Percentiles rank a stretch among this genome's conserved stretches.
phyloP scores from a whole-genome alignment of 2,797 vertebrate genomes.

The Tachyglossus aculeatus region DNA sequence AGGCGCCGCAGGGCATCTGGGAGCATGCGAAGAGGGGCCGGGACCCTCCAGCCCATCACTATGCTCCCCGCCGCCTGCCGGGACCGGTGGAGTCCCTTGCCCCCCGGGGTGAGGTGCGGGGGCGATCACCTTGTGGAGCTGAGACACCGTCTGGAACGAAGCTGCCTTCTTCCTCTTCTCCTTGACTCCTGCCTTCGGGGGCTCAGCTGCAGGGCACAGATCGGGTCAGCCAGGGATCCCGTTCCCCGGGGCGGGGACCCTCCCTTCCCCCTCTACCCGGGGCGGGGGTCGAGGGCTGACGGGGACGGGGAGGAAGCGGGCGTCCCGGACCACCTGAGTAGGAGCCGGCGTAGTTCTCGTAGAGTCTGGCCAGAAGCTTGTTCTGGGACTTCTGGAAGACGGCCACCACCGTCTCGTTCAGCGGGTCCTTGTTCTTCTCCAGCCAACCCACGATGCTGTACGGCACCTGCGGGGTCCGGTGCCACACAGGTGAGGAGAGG shows the following conservation, averaged over 20 bases:
- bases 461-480: slow-evolving; percentile 79
- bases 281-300: not conserved
- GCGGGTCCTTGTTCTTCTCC: slow-evolving; percentile 93
- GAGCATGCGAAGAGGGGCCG: not conserved
- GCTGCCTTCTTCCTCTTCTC: slow-evolving; percentile 95
- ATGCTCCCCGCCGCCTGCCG: too few relatives aligned
- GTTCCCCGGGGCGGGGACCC: not conserved
- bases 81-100: too few relatives aligned
- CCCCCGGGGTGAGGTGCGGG: not conserved
- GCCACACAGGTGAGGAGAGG: not conserved
- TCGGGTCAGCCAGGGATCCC: not conserved
- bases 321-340: slow-evolving; percentile 74
- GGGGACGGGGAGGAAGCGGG: not conserved
- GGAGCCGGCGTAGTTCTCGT: slow-evolving; percentile 85
- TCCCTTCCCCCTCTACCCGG: not conserved
- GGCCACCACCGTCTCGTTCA: slow-evolving; percentile 90
- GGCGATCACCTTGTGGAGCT: slow-evolving; percentile 89
- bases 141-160: slow-evolving; percentile 92
- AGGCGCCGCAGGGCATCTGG: slow-evolving; percentile 35
- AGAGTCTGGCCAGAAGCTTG: slow-evolving; percentile 86
- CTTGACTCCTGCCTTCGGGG: slow-evolving; percentile 80
- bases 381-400: slow-evolving; percentile 91
- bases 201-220: slow-evolving; percentile 64
- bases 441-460: slow-evolving; percentile 91
- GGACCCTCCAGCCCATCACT: too few relatives aligned